A percentile compares a stretch with the other conserved stretches of the same genome.
phyloP scores from a whole-genome alignment of 2,113 vertebrate genomes.

The Amblyornis subalaris region DNA sequence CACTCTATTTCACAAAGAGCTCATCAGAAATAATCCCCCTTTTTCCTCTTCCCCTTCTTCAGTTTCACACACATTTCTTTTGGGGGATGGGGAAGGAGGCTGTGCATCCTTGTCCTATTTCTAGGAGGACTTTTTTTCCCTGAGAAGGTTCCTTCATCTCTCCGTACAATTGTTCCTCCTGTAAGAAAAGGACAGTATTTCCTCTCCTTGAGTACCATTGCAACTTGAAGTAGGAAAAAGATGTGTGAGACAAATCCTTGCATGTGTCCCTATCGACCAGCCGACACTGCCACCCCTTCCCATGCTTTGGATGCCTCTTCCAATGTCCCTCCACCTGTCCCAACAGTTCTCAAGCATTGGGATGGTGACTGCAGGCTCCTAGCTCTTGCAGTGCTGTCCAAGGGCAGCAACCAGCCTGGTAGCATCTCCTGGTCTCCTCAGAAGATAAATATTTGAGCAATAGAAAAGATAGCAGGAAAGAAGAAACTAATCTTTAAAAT shows the following conservation, averaged over 20 bases:
- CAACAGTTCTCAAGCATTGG: neutral
- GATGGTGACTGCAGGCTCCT: neutral
- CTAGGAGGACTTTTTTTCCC: neutral
- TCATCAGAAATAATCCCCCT: neutral
- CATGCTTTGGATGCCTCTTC: neutral
- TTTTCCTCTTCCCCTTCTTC: neutral
- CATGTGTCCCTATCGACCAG: neutral
- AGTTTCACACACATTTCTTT: neutral
- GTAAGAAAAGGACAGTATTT: neutral
- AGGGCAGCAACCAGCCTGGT: neutral
- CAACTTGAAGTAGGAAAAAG: neutral
- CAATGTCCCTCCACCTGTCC: neutral
- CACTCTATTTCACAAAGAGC: neutral
- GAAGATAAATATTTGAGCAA: neutral
- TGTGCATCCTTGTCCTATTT: neutral
- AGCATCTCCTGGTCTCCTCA: neutral
- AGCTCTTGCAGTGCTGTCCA: neutral
- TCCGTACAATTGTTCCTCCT: fast-evolving
- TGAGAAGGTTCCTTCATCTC: neutral
- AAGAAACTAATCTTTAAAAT: neutral
- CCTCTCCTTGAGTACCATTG: neutral
- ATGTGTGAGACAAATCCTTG: neutral
- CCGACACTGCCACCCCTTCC: neutral
- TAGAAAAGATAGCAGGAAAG: neutral
- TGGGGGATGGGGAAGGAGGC: neutral